These are phyloP conservation scores for Timema cristinae DNA, from an alignment of 2,888 invertebrate species.

Conservation along the genomic window DNA sequence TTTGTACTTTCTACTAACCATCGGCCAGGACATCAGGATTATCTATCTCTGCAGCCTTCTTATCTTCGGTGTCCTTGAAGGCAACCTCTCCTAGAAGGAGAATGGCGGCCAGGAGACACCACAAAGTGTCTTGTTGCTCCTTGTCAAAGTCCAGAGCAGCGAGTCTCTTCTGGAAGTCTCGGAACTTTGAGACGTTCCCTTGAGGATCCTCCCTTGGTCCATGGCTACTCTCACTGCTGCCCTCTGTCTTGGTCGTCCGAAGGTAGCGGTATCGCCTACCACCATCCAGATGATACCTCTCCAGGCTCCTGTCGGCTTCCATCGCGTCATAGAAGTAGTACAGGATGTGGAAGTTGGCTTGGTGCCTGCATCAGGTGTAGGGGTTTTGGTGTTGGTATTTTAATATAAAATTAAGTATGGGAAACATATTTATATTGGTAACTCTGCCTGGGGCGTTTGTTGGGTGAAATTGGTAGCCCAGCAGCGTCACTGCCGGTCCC, in stretches of 20 bases:
- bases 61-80: slow-evolving; percentile 62
- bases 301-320: slow-evolving; percentile 60
- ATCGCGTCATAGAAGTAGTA: slow-evolving; percentile 88
- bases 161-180: slow-evolving; percentile 59
- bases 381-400: no score
- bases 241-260: slow-evolving; percentile 41
- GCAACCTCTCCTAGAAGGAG: slow-evolving; percentile 74
- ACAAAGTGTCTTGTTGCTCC: slow-evolving; percentile 65
- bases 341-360: slow-evolving; percentile 85
- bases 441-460: no score
- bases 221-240: slow-evolving; percentile 37
- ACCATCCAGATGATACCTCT: slow-evolving; percentile 62
- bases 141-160: slow-evolving; percentile 66
- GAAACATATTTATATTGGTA: no score
- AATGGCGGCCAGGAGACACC: slow-evolving; percentile 68
- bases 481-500: no score
- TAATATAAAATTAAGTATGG: no score
- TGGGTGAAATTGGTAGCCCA: no score
- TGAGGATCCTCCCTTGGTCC: slow-evolving; percentile 24
- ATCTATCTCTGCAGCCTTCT: slow-evolving; percentile 63
- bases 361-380: slow-evolving; percentile 53
- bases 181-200: slow-evolving; percentile 58
- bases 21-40: slow-evolving; percentile 65
- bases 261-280: slow-evolving; percentile 72
- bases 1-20: slow-evolving; percentile 39